Percentiles rank a stretch among this genome's conserved stretches.
phyloP scores from a whole-genome alignment of 2,113 vertebrate genomes.

The Lycocorax pyrrhopterus region DNA sequence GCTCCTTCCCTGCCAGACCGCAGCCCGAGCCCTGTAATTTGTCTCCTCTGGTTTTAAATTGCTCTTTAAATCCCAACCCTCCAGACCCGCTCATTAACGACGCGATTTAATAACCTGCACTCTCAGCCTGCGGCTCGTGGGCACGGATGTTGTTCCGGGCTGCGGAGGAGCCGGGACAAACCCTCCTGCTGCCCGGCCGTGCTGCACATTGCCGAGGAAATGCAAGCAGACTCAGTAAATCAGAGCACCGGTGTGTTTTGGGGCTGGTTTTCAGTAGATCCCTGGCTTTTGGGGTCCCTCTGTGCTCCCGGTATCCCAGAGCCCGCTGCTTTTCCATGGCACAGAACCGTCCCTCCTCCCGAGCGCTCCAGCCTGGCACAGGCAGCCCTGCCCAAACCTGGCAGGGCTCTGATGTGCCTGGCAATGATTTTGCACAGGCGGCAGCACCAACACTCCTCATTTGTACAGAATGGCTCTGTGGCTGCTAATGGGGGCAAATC shows the following conservation, averaged over 20 bases:
- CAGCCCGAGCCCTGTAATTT: background rate
- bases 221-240: accelerated
- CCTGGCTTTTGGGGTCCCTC: background rate
- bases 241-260: accelerated
- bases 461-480: background rate
- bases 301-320: background rate
- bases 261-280: background rate
- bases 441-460: accelerated
- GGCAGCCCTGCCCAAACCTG: background rate
- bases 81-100: background rate
- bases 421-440: background rate
- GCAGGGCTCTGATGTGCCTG: background rate
- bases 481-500: background rate
- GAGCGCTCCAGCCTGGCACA: accelerated
- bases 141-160: background rate
- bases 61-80: background rate
- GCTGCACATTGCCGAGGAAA: too few relatives aligned
- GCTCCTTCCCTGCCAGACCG: background rate
- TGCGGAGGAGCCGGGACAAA: background rate
- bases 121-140: background rate
- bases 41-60: background rate
- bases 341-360: background rate
- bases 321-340: background rate
- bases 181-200: background rate
- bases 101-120: background rate